Base-by-base conservation (phyloP, 2,888 invertebrate species). In the Hesperia comma region DNA sequence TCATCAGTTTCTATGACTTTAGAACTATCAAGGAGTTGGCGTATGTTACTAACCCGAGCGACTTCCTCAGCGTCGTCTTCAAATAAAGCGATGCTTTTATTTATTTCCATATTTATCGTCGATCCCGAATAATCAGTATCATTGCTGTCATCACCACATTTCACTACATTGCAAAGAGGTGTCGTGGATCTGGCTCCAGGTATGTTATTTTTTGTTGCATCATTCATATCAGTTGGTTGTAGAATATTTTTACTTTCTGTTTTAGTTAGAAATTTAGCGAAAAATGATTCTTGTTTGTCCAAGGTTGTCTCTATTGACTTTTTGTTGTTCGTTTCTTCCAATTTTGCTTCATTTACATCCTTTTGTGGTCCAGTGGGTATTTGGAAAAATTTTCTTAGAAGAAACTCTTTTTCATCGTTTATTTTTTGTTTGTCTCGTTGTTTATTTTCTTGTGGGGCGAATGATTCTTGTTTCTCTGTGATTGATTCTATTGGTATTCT, bases 51-150 rank as follows among this genome's bases (percentile, higher is more conserved):
- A 1, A 93, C 80, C 32, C 90, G 79, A 7, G 74, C 77, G 0
- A 84, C 69, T 43, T 88, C 86, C 41, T 80, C 73, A 0, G 87
- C 83, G 61, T 90, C 87, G 0, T 89, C 88, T 68, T 91, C 88
- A 71, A 92, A 92, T 55, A 92, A 72, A 6, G 90, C 88, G 64
- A 89, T 87, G 68, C 92, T 92, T 70, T 86, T 88, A 71, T 92
- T 90, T 17, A 93, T 93, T 83, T 93, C 93, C 64, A 84, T 83
- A 68, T 92, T 86, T 14, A 93, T 93, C 1, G 93, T 93, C 2
- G 92, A 91, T 14, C 83, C 83, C 6, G 93, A 92, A 71, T 85
- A 90, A 54, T 87, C 79, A 2, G 90, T 86, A 53, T 90, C 90
- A 67, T 87, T 88, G 60, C 87, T 90, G 56, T 87, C 83, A 56